Conservation (phyloP, 2,797 vertebrate genomes). For the Steatocranus sp. region DNA sequence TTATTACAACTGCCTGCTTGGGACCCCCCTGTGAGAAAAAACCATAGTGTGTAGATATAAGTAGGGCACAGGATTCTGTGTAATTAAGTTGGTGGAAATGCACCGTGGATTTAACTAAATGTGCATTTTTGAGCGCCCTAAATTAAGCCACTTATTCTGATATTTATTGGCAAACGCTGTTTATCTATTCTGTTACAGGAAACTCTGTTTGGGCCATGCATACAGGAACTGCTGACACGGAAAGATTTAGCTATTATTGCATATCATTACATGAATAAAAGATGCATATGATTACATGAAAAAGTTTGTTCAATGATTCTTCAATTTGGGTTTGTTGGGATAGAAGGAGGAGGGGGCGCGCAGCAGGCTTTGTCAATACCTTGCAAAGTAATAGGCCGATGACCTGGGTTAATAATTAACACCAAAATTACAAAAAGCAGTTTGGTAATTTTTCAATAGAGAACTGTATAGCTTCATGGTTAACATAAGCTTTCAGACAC, state of each 20-base stretch:
- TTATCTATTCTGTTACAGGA: constrained; percentile 48
- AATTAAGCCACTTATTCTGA: constrained; percentile 27
- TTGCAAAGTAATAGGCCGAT: constrained; percentile 37
- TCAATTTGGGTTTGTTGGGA: constrained; percentile 58
- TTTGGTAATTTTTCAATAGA: constrained; percentile 24
- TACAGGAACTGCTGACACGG: constrained; percentile 51
- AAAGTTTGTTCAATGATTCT: constrained; percentile 63
- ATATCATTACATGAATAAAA: constrained; percentile 74
- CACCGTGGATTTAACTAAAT: constrained; percentile 15
- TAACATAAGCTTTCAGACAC: not conserved
- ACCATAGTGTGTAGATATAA: constrained; percentile 17
- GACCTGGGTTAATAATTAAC: constrained; percentile 49
- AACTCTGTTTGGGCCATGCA: constrained; percentile 32
- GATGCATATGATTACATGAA: constrained; percentile 60
- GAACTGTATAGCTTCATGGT: not conserved
- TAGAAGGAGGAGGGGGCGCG: not conserved
- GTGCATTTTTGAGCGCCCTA: constrained; percentile 25
- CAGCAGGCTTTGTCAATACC: constrained; percentile 41
- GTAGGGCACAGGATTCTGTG: constrained; percentile 13
- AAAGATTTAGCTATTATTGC: constrained; percentile 43
- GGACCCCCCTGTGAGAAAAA: not conserved
- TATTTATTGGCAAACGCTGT: constrained; percentile 34
- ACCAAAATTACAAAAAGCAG: constrained; percentile 22
- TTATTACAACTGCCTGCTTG: constrained; percentile 11
- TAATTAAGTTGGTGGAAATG: constrained; percentile 48